Percentiles rank a stretch among this genome's conserved stretches.
These are phyloP conservation scores for Xenentodon cancila DNA, from an alignment of 2,797 vertebrate species.

Conservation along the genomic window DNA sequence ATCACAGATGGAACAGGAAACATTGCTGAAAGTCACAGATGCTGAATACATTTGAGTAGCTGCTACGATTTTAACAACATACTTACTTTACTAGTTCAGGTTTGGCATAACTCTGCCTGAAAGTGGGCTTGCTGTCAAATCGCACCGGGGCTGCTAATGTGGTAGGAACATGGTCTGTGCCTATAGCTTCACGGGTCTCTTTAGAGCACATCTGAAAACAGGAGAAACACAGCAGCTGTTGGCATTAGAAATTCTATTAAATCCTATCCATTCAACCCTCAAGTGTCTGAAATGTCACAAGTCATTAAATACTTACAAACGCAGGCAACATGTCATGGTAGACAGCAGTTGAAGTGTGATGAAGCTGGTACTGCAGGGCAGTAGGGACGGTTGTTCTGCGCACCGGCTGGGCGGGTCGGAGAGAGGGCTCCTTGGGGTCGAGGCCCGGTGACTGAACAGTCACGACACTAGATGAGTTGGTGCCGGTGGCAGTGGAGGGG, in stretches of 20 bases:
- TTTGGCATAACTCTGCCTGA: slow-evolving; percentile 86
- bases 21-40: not conserved
- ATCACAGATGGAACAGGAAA: slow-evolving; percentile 17
- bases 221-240: not conserved
- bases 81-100: slow-evolving; percentile 85
- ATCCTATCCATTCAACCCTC: not conserved
- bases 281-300: not conserved
- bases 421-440: slow-evolving; percentile 90
- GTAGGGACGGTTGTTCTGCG: slow-evolving; percentile 87
- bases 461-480: slow-evolving; percentile 74
- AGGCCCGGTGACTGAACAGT: slow-evolving; percentile 74
- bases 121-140: slow-evolving; percentile 90
- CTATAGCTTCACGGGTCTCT: slow-evolving; percentile 86
- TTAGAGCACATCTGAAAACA: slow-evolving; percentile 94
- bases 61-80: not conserved
- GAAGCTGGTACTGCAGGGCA: slow-evolving; percentile 90
- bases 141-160: slow-evolving; percentile 86
- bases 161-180: slow-evolving; percentile 82
- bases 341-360: slow-evolving; percentile 91
- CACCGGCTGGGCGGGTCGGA: slow-evolving; percentile 90
- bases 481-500: slow-evolving; percentile 84
- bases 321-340: slow-evolving; percentile 99
- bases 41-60: too few species aligned
- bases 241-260: not conserved
- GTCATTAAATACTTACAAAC: slow-evolving; percentile 87